Evolutionary conservation across 2,797 vertebrate species (phyloP).

Genomic region (Anguilla obscura): DNA sequence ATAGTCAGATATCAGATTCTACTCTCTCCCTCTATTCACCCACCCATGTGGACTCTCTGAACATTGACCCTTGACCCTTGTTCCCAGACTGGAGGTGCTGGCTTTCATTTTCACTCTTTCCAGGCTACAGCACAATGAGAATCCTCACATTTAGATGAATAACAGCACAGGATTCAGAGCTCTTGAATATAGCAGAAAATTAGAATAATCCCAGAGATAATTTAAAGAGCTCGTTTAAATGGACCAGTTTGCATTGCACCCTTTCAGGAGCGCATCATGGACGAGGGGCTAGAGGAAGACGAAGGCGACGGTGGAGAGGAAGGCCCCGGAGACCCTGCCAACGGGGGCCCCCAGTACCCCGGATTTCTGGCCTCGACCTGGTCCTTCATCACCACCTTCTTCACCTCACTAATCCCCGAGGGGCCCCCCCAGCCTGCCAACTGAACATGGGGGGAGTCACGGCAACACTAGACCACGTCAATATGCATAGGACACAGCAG

Average conservation of each 20-base stretch:
- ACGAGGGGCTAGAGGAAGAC: slow-evolving; percentile 85
- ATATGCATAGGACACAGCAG: neutral
- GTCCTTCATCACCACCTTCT: slow-evolving; percentile 94
- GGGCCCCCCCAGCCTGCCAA: slow-evolving; percentile 89
- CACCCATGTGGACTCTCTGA: neutral
- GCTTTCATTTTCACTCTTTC: neutral
- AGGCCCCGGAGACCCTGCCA: slow-evolving; percentile 68
- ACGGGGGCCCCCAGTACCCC: slow-evolving; percentile 66
- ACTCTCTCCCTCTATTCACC: neutral
- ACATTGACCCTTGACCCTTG: neutral
- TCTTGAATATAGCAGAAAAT: neutral
- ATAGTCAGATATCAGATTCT: neutral
- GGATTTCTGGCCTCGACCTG: slow-evolving; percentile 90
- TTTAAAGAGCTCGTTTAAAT: neutral
- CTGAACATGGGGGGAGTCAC: slow-evolving; percentile 62
- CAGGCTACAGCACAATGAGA: neutral
- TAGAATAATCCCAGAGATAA: neutral
- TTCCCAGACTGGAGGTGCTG: neutral
- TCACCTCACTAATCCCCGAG: slow-evolving; percentile 94
- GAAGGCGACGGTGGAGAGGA: slow-evolving; percentile 78
- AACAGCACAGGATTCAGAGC: neutral
- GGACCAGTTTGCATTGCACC: neutral
- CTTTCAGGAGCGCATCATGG: slow-evolving; percentile 81
- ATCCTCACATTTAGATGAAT: neutral
- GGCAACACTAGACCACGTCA: neutral